Evolutionary conservation across 1,140 invertebrate species (phyloP).

Genomic region (Delia radicum): DNA sequence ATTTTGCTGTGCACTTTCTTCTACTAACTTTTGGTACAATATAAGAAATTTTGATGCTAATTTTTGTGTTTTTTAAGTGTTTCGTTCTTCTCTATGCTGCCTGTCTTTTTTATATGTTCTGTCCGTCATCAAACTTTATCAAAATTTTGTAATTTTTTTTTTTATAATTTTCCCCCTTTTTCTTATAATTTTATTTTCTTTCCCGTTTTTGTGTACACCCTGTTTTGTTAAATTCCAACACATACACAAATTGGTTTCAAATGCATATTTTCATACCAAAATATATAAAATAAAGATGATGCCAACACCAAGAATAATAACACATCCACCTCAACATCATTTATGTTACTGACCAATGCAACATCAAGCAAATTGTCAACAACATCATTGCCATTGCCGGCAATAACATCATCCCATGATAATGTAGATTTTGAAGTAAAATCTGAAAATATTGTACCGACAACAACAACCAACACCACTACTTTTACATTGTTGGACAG

Average conservation of each 20-base stretch:
- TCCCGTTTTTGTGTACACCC: not conserved
- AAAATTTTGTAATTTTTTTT: too few species aligned
- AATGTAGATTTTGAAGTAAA: not conserved
- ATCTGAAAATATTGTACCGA: not conserved
- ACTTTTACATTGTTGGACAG: not conserved
- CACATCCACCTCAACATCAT: conserved; percentile 13
- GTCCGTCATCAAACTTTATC: too few species aligned
- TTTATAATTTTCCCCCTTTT: not conserved
- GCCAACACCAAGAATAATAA: conserved; percentile 26
- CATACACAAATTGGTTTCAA: not conserved
- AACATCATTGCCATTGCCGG: not conserved
- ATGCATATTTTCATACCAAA: not conserved
- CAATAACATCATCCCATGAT: not conserved
- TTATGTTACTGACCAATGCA: not conserved
- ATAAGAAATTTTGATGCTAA: too few species aligned
- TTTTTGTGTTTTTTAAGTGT: too few species aligned
- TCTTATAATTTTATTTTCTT: not conserved
- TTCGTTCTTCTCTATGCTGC: too few species aligned
- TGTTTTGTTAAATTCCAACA: not conserved
- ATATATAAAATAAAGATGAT: conserved; percentile 18
- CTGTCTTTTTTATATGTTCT: too few species aligned
- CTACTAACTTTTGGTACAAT: too few species aligned
- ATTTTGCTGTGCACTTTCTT: too few species aligned
- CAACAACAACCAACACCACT: not conserved
- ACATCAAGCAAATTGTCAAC: not conserved